Percentiles rank a stretch among this genome's conserved stretches.
Conservation (phyloP, 2,888 invertebrate genomes). For the Nomada fabriciana region DNA sequence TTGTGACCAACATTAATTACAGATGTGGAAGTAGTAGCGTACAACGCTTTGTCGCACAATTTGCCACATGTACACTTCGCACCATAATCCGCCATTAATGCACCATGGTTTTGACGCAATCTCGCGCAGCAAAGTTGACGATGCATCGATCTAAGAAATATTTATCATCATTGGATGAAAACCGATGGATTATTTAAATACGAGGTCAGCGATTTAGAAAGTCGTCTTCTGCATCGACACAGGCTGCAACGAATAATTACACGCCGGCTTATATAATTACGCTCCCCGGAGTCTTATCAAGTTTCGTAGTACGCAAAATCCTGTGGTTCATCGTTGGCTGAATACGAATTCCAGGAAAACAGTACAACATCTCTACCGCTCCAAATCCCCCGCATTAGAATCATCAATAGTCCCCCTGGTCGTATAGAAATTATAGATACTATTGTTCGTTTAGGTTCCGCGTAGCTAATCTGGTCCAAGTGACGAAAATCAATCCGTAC, state of each 20-base stretch:
- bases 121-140: not conserved
- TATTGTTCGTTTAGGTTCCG: not conserved
- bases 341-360: slow-evolving; percentile 1
- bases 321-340: slow-evolving; percentile 24
- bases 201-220: slow-evolving; percentile 48
- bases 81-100: not conserved
- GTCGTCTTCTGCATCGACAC: slow-evolving; percentile 38
- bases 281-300: slow-evolving; percentile 48
- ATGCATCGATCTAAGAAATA: not conserved
- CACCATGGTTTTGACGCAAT: not conserved
- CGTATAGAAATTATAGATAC: not conserved
- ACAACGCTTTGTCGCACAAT: not conserved
- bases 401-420: not conserved
- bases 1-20: not conserved
- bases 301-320: slow-evolving; percentile 65
- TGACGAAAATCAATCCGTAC: not conserved
- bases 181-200: slow-evolving; percentile 26
- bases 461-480: not conserved
- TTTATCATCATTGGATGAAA: slow-evolving; percentile 23
- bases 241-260: slow-evolving; percentile 54
- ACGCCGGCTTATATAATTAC: slow-evolving; percentile 60
- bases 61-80: not conserved
- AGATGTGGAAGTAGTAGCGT: not conserved
- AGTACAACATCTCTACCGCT: not conserved
- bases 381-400: not conserved